A percentile compares a stretch with the other conserved stretches of the same genome.
Conservation (phyloP, 2,888 invertebrate genomes). For the Ecliptopera silaceata region DNA sequence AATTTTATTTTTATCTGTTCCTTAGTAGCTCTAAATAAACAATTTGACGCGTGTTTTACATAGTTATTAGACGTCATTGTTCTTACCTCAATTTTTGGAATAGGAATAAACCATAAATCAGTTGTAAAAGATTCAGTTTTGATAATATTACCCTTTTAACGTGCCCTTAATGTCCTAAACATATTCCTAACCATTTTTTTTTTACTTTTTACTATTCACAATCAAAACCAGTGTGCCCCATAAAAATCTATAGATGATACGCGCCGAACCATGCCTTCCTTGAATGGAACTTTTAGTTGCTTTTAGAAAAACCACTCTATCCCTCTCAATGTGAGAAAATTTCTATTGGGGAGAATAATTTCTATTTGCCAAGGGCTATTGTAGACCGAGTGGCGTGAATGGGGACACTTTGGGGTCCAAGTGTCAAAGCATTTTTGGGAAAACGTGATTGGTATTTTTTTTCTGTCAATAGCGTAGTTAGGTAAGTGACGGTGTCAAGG, state of each 20-base stretch:
- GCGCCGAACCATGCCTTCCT: constrained; percentile 51
- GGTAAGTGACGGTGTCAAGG: constrained; percentile 17
- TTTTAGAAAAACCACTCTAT: constrained; percentile 68
- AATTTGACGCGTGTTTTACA: no score
- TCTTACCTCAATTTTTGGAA: no score
- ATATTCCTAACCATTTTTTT: no score
- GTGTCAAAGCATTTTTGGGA: constrained; percentile 23
- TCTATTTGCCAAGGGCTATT: constrained; percentile 56
- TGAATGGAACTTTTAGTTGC: constrained; percentile 59
- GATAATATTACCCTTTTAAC: no score
- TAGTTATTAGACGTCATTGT: no score
- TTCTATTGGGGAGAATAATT: constrained; percentile 69
- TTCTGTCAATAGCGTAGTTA: constrained; percentile 24
- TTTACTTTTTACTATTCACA: constrained; percentile 1
- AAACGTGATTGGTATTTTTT: constrained; percentile 32
- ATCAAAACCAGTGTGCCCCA: constrained; percentile 44
- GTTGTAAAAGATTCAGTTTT: no score
- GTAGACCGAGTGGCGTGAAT: constrained; percentile 32
- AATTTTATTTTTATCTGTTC: no score
- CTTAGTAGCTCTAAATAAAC: no score
- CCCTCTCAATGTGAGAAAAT: constrained; percentile 61
- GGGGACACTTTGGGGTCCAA: constrained; percentile 29
- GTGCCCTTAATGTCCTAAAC: no score
- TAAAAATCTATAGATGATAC: constrained; percentile 44
- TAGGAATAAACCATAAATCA: no score